Evolutionary conservation across 1,140 invertebrate species (phyloP), one percentile per base, ranked within the genome.

Genomic region (Zaprionus taronus): DNA sequence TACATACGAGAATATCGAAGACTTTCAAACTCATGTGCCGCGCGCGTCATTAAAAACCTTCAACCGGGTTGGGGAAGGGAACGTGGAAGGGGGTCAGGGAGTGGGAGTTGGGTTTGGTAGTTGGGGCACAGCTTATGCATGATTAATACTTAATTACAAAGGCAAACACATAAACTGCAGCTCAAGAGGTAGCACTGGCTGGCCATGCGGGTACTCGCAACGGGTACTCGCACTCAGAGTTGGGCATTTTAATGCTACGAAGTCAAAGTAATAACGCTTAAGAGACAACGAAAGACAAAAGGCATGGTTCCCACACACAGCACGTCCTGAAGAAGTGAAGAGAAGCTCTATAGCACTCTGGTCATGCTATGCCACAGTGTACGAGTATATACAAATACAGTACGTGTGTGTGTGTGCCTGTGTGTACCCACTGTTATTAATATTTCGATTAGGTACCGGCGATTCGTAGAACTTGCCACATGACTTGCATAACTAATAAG

Each of bases 71-170:
- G 4, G 49, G 61, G 17, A 17, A 17, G 9, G 28, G 36, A 1
- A 28, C 17, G 28, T 17, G 31, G 38, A 28, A 36, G 67, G 7
- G n/a, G 58, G 41, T 5, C 22, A 22, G 15, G 38, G 73, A 80
- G 79, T 85, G 72, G 70, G 47, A 44, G 68, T 12, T 12, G 58
- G 57, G 15, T 12, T 9, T 38, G 36, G 15, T 38, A 80, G 83
- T 80, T 85, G 69, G 70, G 11, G 47, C 20, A 14, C 47, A 91
- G 80, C 81, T 90, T 89, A 90, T 89, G 85, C 85, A 90, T 90
- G 85, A 90, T 90, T 90, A 90, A 90, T 90, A 85, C 81, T 80
- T 90, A 90, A 90, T 90, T 90, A 90, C 82, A 74, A 91, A 90
- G 86, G 55, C 82, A 90, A 90, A 91, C 85, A 77, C 86, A 90